Conservation (phyloP, 2,888 invertebrate species). For the Drosophila rellima region DNA sequence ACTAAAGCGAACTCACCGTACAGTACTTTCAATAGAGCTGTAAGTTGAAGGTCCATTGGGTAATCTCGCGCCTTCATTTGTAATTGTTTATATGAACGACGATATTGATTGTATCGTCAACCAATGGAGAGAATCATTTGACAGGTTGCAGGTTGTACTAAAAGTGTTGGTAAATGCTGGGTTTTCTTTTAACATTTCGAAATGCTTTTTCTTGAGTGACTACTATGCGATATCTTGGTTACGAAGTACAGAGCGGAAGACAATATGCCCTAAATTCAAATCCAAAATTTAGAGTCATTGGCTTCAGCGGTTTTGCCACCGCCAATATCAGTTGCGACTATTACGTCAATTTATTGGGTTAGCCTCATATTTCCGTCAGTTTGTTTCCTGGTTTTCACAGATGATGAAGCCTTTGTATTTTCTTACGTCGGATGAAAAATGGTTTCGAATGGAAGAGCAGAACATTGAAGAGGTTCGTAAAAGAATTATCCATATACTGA, state of each 20-base stretch:
- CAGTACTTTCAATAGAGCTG: no score
- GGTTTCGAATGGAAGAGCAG: slow-evolving; percentile 14
- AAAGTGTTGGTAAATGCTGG: neutral
- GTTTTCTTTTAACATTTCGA: slow-evolving; percentile 7
- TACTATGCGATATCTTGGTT: neutral
- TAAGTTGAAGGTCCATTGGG: no score
- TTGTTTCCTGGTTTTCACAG: slow-evolving; percentile 11
- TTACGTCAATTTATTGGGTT: slow-evolving; percentile 24
- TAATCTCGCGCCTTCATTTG: no score
- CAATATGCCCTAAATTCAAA: neutral
- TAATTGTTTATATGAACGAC: no score
- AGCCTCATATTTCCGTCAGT: slow-evolving; percentile 22
- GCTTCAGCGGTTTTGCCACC: slow-evolving; percentile 6
- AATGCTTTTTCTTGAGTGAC: slow-evolving; percentile 3
- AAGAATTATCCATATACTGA: slow-evolving; percentile 5
- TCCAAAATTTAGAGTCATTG: slow-evolving; percentile 4
- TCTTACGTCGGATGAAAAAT: slow-evolving; percentile 20
- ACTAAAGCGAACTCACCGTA: no score
- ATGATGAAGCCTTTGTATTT: slow-evolving; percentile 10
- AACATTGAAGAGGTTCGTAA: slow-evolving; percentile 8
- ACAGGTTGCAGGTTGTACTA: neutral
- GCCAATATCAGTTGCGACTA: neutral
- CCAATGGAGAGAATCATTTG: neutral
- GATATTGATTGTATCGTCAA: no score
- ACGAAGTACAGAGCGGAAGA: neutral